Percentiles rank a stretch among this genome's conserved stretches.
Evolutionary conservation across 2,113 vertebrate species (phyloP).

Genomic region (Ictalurus punctatus): DNA sequence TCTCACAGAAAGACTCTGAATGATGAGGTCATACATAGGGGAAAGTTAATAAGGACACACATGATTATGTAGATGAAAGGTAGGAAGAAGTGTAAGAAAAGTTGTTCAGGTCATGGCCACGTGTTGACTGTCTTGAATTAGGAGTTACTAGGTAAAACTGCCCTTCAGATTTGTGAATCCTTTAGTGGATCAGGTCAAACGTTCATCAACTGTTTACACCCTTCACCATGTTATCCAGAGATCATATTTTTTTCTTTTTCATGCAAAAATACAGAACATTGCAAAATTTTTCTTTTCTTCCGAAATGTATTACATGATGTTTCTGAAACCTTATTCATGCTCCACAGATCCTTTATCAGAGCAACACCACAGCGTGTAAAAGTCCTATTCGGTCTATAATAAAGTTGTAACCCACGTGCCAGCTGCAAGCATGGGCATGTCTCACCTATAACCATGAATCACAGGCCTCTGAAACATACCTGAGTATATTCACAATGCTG

Average conservation of each 20-base stretch:
- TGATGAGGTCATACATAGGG: neutral
- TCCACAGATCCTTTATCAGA: neutral
- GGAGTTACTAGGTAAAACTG: conserved; percentile 7
- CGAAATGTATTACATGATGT: neutral
- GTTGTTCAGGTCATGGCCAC: neutral
- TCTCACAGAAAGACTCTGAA: neutral
- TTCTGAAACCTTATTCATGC: conserved; percentile 8
- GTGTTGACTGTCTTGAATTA: neutral
- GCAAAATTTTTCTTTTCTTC: neutral
- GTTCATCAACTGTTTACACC: neutral
- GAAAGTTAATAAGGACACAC: neutral
- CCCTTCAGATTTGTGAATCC: neutral
- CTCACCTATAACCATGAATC: conserved; percentile 9
- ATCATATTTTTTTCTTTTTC: neutral
- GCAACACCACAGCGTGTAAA: neutral
- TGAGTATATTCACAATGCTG: conserved; percentile 34
- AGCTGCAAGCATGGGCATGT: conserved; percentile 36
- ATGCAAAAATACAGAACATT: neutral
- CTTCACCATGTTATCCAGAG: neutral
- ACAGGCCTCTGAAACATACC: conserved; percentile 5
- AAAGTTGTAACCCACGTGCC: neutral
- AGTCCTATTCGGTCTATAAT: neutral
- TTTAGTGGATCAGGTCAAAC: neutral
- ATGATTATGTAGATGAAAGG: neutral
- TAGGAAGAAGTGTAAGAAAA: neutral